Evolutionary conservation across 2,797 vertebrate species (phyloP).

Genomic region (Acrossocheilus wenchowensis): DNA sequence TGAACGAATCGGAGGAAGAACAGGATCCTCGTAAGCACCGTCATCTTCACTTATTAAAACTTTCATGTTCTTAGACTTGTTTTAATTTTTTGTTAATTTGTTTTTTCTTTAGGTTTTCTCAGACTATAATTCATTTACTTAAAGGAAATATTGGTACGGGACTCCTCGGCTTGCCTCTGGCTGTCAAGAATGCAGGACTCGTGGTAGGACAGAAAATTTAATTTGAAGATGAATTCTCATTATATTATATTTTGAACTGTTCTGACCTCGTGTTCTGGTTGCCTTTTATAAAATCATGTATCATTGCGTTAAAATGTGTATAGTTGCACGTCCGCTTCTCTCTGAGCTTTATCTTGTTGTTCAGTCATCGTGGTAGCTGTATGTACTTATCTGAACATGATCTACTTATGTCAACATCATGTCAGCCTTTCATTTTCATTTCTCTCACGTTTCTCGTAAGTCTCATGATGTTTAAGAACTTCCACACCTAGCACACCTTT

Average conservation of each 20-base stretch:
- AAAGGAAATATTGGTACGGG: conserved; percentile 97
- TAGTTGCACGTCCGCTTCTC: not conserved
- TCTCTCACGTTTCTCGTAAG: not conserved
- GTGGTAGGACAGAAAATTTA: conserved; percentile 78
- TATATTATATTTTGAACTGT: not conserved
- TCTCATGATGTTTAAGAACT: not conserved
- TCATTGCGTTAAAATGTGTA: not conserved
- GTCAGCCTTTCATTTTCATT: not conserved
- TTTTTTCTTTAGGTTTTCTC: conserved; percentile 81
- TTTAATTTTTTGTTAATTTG: not conserved
- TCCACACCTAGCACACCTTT: not conserved
- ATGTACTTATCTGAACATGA: not conserved
- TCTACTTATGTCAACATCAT: not conserved
- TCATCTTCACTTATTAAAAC: not conserved
- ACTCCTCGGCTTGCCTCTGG: conserved; percentile 93
- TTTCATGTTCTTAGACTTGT: not conserved
- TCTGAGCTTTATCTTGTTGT: not conserved
- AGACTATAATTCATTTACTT: conserved; percentile 95
- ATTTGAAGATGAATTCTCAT: conserved; percentile 6
- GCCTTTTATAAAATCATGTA: not conserved
- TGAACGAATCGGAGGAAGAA: conserved; percentile 74
- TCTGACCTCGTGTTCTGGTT: not conserved
- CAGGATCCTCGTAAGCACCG: conserved; percentile 76
- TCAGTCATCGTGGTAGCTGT: not conserved
- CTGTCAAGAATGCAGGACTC: conserved; percentile 93